A percentile compares a stretch with the other conserved stretches of the same genome.
These are phyloP conservation scores for Micropterix aruncella DNA, from an alignment of 2,888 invertebrate genomes.

Conservation along the genomic window DNA sequence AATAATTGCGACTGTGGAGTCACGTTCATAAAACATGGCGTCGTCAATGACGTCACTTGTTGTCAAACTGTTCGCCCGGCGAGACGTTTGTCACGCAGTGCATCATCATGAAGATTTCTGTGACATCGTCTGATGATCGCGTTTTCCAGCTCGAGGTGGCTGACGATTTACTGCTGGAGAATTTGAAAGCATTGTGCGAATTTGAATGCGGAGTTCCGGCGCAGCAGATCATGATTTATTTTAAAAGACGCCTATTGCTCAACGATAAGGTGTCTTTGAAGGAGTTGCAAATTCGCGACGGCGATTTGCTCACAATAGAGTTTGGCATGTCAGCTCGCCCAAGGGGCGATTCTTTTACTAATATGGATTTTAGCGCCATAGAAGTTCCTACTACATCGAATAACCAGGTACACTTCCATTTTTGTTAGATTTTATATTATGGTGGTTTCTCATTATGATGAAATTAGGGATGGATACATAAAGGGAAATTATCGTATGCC, in stretches of 20 bases:
- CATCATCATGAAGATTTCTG: constrained; percentile 87
- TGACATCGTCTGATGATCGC: constrained; percentile 78
- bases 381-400: constrained; percentile 54
- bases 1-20: too few species aligned
- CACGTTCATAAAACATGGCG: too few species aligned
- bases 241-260: constrained; percentile 73
- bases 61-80: too few species aligned
- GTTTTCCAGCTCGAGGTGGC: constrained; percentile 86
- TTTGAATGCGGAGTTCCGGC: constrained; percentile 75
- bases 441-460: too few species aligned
- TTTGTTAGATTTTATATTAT: too few species aligned
- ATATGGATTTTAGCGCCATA: constrained; percentile 77
- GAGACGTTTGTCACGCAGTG: too few species aligned
- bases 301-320: constrained; percentile 77
- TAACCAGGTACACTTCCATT: too few species aligned
- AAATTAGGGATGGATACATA: too few species aligned
- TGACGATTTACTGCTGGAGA: constrained; percentile 87
- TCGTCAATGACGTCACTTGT: too few species aligned
- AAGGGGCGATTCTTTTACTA: constrained; percentile 16
- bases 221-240: constrained; percentile 68
- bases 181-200: constrained; percentile 89
- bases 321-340: constrained; percentile 33
- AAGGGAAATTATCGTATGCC: too few species aligned
- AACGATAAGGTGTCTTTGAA: constrained; percentile 75
- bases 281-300: constrained; percentile 73